Percentiles rank a stretch among this genome's conserved stretches.
These are phyloP conservation scores for Cassiopea andromeda DNA, from an alignment of 30 jellyfish, hydroid and myxozoan species.

Conservation along the genomic window DNA sequence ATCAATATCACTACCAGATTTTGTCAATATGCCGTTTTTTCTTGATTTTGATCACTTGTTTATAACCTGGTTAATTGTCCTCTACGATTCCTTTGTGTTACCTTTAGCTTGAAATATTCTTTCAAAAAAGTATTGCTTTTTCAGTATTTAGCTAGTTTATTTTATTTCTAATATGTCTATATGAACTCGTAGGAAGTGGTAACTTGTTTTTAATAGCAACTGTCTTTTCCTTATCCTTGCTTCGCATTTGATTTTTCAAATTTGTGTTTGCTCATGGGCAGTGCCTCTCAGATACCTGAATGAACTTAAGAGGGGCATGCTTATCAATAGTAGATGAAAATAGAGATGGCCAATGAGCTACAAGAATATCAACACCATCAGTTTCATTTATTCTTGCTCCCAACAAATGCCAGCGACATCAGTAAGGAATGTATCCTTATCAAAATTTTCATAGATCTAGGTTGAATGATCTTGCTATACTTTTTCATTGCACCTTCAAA, in stretches of 20 bases:
- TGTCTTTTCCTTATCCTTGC: conserved; percentile 2
- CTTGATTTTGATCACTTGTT: conserved; percentile 29
- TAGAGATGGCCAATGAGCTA: background rate
- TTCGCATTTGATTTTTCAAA: conserved; percentile 4
- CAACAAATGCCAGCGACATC: conserved; percentile 42
- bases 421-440: conserved; percentile 25
- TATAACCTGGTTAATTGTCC: background rate
- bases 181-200: too few species aligned
- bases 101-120: background rate
- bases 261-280: conserved; percentile 32
- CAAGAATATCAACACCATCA: conserved; percentile 8
- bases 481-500: background rate
- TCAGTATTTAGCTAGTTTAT: conserved; percentile 7
- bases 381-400: conserved; percentile 4
- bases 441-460: conserved; percentile 28
- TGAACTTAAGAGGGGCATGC: conserved; percentile 22
- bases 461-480: conserved; percentile 24
- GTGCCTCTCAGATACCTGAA: conserved; percentile 42
- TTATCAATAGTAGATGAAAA: conserved; percentile 15
- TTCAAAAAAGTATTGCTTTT: conserved; percentile 16
- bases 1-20: conserved; percentile 4
- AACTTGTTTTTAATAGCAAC: too few species aligned
- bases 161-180: conserved; percentile 19
- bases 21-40: background rate
- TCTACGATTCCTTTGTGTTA: conserved; percentile 34